Base-by-base conservation (phyloP, 2,888 invertebrate genomes). In the Drosophila anomalipes region DNA sequence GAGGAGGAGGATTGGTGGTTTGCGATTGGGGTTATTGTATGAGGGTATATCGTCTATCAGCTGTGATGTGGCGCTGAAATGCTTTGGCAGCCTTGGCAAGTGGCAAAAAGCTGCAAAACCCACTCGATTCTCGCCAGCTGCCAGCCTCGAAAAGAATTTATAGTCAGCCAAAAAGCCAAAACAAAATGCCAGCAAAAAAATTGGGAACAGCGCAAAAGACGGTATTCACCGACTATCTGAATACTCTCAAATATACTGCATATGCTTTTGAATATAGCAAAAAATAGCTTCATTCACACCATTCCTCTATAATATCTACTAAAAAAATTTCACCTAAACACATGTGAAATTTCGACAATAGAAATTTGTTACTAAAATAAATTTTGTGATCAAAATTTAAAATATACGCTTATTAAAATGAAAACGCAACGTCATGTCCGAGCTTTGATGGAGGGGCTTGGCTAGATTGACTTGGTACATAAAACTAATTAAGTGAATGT, bases 21-120 rank as follows among this genome's bases (percentile, higher is more conserved):
- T 22, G 7, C 41, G 44, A 16, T 26, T 35, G 44, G 54, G 32
- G 22, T 1, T 30, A 19, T 14, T 41, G 52, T n/a, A 12, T 37
- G n/a, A 59, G 54, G 54, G 57, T 59, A 65, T 63, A 71, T 71
- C 72, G 81, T 73, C 77, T 81, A 73, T 77, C 73, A 73, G 81
- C 66, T 63, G 69, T 66, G 78, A 77, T 81, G 79, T 65, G 79
- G 64, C 59, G 67, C 58, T 67, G 78, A 81, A 79, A 81, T 73
- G 68, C 81, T 79, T 79, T 79, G 77, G 80, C 80, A 78, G 80
- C 78, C 66, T 74, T 70, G 76, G 67, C 67, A 80, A 80, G 71
- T 79, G 79, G 73, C 65, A 77, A 79, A 81, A 81, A 81, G 72
- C 65, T 59, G 65, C 67, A 77, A 68, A 80, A 70, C 74, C 74